These are phyloP conservation scores for Crepidodera aurea DNA, from an alignment of 2,888 invertebrate species.

Conservation along the genomic window DNA sequence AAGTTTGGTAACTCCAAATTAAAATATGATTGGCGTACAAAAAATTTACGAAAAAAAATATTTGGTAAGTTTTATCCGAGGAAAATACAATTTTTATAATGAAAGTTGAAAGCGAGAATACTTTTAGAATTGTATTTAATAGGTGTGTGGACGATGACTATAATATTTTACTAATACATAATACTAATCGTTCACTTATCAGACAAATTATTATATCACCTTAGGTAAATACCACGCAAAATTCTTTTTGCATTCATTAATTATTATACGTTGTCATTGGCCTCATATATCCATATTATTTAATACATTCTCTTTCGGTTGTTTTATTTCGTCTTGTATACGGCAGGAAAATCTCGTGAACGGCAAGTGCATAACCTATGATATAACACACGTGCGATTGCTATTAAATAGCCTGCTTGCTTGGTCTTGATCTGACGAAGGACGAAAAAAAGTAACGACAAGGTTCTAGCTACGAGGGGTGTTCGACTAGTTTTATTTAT, in stretches of 20 bases:
- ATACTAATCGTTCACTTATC: not conserved
- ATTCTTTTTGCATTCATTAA: not conserved
- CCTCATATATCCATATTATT: conserved; percentile 10
- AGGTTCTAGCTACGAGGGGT: conserved; percentile 5
- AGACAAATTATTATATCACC: not conserved
- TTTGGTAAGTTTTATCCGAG: too few relatives aligned
- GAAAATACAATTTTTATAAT: too few relatives aligned
- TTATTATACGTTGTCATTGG: conserved; percentile 13
- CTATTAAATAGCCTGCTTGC: not conserved
- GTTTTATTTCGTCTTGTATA: not conserved
- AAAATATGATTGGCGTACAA: too few relatives aligned
- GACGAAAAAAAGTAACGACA: conserved; percentile 1
- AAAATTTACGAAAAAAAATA: too few relatives aligned
- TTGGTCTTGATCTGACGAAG: conserved; percentile 12
- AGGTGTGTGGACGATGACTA: too few relatives aligned
- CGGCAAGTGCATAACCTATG: conserved; percentile 11
- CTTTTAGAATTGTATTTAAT: too few relatives aligned
- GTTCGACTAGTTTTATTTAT: too few relatives aligned
- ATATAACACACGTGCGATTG: conserved; percentile 14
- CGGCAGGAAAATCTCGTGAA: conserved; percentile 6
- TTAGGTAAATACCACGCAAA: not conserved
- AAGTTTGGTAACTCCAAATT: too few relatives aligned
- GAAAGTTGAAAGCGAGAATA: too few relatives aligned
- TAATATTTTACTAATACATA: not conserved
- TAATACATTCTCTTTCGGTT: conserved; percentile 11